Base-by-base conservation (phyloP, 2,797 vertebrate species). In the Poeciliopsis gracilis region DNA sequence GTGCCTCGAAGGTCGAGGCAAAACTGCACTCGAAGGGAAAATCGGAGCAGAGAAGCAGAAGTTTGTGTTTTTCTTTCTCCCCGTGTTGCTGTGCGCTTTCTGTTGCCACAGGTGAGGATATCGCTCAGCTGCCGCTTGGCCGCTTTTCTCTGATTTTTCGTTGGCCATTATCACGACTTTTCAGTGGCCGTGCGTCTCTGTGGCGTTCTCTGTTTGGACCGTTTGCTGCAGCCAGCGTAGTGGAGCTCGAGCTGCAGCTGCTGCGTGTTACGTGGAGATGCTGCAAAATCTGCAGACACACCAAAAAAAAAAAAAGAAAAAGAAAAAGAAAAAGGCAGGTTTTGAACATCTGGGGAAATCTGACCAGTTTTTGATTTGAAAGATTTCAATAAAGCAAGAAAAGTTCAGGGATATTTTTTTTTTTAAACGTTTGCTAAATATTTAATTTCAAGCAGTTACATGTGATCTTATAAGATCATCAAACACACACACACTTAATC, bases 161-260 rank as follows among this genome's bases (percentile, higher is more conserved):
- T 75, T 41, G 72, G 8, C 33, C 61, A 67, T 45, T 51, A 28
- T 36, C 12, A 15, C 38, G 36, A 23, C 59, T 70, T 82, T 81
- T 30, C 53, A 55, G 12, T 55, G 25, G 53, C 25, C 55, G 28
- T 76, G 1, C 53, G 74, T 53, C 43, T 71, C 30, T 38, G 15
- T 59, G 36, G 25, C 15, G 1, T 16, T 70, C 5, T 36, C 70
- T 41, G 36, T 45, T 41, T 59, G 33, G 38, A 38, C 12, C 12
- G 51, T 46, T 77, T 73, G n/a, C 72, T 43, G 79, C 16, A 75
- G 86, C 36, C 72, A 46, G 13, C 11, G 23, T 36, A 25, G 23
- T 46, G 47, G 28, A 72, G 30, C 59, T 33, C 8, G 18, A 66
- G 30, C 4, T 38, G 61, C 18, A 66, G 18, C 33, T 66, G 61